These are phyloP conservation scores for Drosophila fulvimacula DNA, from an alignment of 2,888 invertebrate species.

Conservation along the genomic window DNA sequence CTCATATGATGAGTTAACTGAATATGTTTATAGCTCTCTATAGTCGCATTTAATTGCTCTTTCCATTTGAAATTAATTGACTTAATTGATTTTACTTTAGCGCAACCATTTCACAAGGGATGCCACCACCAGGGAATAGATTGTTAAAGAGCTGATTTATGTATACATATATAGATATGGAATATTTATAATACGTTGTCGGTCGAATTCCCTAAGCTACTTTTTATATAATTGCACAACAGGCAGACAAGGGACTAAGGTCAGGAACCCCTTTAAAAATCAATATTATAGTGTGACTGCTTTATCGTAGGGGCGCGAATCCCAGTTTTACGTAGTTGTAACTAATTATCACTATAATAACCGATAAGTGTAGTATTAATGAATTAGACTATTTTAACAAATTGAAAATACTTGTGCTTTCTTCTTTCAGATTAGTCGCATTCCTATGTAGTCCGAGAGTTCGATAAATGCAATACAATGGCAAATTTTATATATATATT, in stretches of 20 bases:
- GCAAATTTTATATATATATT: constrained; percentile 48
- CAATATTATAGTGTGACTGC: not conserved
- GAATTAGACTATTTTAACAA: not conserved
- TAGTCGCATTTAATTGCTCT: constrained; percentile 1
- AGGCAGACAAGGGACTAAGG: constrained; percentile 7
- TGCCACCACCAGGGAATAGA: constrained; percentile 26
- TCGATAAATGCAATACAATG: constrained; percentile 45
- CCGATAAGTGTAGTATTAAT: not conserved
- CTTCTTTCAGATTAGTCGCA: constrained; percentile 39
- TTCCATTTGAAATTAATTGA: constrained; percentile 24
- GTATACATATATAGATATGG: not conserved
- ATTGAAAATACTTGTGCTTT: not conserved
- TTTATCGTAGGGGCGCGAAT: not conserved
- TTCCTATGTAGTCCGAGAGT: constrained; percentile 46
- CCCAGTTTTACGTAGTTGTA: not conserved
- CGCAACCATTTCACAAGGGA: constrained; percentile 17
- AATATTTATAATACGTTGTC: not conserved
- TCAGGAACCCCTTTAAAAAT: constrained; percentile 6
- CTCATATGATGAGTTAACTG: not conserved
- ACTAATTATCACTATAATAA: not conserved
- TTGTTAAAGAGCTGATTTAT: constrained; percentile 7
- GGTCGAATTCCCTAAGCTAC: constrained; percentile 21
- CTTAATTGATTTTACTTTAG: constrained; percentile 36
- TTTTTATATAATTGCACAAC: constrained; percentile 10
- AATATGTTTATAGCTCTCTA: not conserved